phyloP scores from a whole-genome alignment of 1,140 invertebrate genomes.

The Diuraphis noxia region DNA sequence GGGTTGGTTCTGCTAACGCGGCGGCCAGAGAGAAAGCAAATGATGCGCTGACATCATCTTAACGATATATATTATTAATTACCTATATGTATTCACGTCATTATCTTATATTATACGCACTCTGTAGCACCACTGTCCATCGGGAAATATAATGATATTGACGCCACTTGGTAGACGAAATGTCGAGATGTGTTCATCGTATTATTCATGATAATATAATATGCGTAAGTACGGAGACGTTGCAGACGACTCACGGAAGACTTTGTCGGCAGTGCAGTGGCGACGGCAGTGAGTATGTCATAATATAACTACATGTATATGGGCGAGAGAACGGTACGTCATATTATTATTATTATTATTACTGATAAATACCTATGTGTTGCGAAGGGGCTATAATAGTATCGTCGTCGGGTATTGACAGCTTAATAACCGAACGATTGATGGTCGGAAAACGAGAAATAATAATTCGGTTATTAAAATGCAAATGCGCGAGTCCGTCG shows the following conservation, averaged over 20 bases:
- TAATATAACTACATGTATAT: too few species aligned
- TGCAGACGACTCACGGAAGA: neutral
- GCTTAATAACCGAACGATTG: slow-evolving; percentile 52
- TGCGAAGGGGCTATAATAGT: neutral
- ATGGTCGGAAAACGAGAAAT: slow-evolving; percentile 30
- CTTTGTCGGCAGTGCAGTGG: neutral
- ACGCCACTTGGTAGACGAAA: neutral
- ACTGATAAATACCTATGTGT: neutral
- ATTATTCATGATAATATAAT: neutral
- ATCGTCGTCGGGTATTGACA: slow-evolving; percentile 24
- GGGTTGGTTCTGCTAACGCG: too few species aligned
- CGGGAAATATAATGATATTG: neutral
- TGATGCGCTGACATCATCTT: too few species aligned
- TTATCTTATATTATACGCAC: too few species aligned
- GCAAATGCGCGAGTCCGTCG: neutral
- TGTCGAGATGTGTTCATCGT: neutral
- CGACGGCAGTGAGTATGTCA: neutral
- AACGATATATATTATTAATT: too few species aligned
- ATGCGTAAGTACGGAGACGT: neutral
- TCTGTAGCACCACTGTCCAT: neutral
- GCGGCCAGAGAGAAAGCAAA: too few species aligned
- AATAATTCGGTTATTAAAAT: slow-evolving; percentile 52
- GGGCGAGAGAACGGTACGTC: neutral
- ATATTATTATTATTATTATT: neutral
- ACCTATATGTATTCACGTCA: too few species aligned